Evolutionary conservation across 1,140 invertebrate genomes (phyloP).

Genomic region (Wiebesia pumilae): DNA sequence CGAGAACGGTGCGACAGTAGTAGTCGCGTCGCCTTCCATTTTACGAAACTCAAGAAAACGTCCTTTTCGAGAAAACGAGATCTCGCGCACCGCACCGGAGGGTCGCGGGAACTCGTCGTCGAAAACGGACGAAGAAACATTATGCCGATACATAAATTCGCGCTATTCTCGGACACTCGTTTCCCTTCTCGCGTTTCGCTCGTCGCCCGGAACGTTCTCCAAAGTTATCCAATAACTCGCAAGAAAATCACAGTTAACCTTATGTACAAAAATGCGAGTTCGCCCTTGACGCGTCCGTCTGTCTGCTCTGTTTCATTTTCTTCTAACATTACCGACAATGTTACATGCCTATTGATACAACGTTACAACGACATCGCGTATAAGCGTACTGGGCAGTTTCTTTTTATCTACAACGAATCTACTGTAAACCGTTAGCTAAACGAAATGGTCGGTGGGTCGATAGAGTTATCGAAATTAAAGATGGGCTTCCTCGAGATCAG

Average conservation of each 20-base stretch:
- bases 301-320: not conserved
- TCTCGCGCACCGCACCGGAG: not conserved
- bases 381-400: conserved; percentile 43
- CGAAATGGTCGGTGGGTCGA: not conserved
- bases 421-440: conserved; percentile 33
- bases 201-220: conserved; percentile 39
- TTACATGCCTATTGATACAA: not conserved
- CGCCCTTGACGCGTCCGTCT: conserved; percentile 11
- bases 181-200: conserved; percentile 13
- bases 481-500: not conserved
- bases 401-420: conserved; percentile 34
- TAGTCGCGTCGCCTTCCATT: conserved; percentile 47
- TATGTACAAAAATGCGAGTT: conserved; percentile 51
- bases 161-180: conserved; percentile 24
- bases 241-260: conserved; percentile 51
- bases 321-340: not conserved
- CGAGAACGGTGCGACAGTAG: conserved; percentile 59
- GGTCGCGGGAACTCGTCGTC: not conserved
- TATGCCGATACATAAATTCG: conserved; percentile 25
- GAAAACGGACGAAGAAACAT: conserved; percentile 43
- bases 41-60: conserved; percentile 16
- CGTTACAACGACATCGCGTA: not conserved
- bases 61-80: conserved; percentile 26
- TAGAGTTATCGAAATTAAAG: not conserved
- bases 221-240: conserved; percentile 37